Percentiles rank a stretch among this genome's conserved stretches.
Evolutionary conservation across 1,140 invertebrate genomes (phyloP).

Genomic region (Leptinotarsa undecemlineata): DNA sequence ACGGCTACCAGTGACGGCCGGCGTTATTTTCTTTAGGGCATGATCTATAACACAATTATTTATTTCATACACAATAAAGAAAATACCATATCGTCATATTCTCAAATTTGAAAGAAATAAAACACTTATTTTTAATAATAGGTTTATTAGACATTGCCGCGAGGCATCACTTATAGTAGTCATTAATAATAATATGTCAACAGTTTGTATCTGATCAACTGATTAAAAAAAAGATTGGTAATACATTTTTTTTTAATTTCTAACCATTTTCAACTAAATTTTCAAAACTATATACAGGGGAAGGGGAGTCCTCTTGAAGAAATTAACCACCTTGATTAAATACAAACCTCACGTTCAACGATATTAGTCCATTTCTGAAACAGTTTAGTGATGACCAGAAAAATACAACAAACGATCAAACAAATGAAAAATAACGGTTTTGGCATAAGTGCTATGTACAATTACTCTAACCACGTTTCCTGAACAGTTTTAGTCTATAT

Average conservation of each 20-base stretch:
- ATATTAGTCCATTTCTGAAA: constrained; percentile 25
- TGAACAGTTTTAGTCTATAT: neutral
- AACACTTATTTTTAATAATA: constrained; percentile 13
- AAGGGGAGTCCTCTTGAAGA: neutral
- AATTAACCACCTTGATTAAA: constrained; percentile 22
- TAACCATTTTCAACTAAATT: neutral
- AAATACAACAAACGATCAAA: constrained; percentile 10
- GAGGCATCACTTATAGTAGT: constrained; percentile 15
- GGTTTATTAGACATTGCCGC: constrained; percentile 24
- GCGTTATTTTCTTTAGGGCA: too few relatives aligned
- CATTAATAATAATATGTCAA: constrained; percentile 18
- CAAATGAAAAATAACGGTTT: constrained; percentile 11
- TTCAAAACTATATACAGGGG: constrained; percentile 23
- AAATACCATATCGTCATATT: too few relatives aligned
- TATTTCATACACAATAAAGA: too few relatives aligned
- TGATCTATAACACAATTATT: too few relatives aligned
- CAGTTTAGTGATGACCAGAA: neutral
- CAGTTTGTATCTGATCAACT: constrained; percentile 23
- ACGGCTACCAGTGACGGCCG: too few relatives aligned
- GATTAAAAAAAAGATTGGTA: constrained; percentile 1
- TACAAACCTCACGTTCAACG: constrained; percentile 23
- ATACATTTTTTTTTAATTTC: neutral
- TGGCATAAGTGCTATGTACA: constrained; percentile 11
- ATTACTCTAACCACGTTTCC: neutral
- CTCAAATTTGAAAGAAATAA: neutral